phyloP scores from a whole-genome alignment of 2,888 invertebrate species.

The Arge pagana region DNA sequence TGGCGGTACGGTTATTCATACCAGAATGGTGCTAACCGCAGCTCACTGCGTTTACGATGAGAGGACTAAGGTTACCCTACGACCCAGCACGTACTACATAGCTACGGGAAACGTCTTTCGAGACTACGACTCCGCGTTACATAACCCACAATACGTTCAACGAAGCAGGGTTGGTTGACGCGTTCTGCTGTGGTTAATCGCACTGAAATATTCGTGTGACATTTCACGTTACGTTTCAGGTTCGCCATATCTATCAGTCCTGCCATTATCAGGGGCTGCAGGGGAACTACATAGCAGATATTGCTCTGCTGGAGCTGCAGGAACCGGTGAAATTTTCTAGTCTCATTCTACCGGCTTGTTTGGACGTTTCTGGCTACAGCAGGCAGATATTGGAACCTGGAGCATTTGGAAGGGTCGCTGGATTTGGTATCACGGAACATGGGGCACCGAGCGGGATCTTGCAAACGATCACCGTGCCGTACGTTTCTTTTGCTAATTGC shows the following conservation, averaged over 20 bases:
- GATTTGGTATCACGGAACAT: constrained; percentile 50
- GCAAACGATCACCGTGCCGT: constrained; percentile 47
- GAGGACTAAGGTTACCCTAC: constrained; percentile 20
- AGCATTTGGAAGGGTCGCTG: constrained; percentile 46
- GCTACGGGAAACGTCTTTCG: constrained; percentile 51
- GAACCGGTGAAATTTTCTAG: constrained; percentile 41
- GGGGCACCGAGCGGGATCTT: constrained; percentile 43
- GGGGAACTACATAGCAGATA: constrained; percentile 48
- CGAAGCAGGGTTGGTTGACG: constrained; percentile 38
- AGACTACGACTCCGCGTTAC: constrained; percentile 41
- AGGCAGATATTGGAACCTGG: constrained; percentile 42
- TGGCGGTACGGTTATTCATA: not conserved
- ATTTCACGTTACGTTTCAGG: constrained; percentile 42
- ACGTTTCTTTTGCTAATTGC: constrained; percentile 41
- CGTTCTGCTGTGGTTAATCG: too few relatives aligned
- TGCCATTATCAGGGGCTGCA: constrained; percentile 44
- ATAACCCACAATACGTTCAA: constrained; percentile 36
- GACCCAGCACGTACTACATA: constrained; percentile 38
- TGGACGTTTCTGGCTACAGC: constrained; percentile 37
- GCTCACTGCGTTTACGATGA: constrained; percentile 72
- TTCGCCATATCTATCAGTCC: constrained; percentile 41
- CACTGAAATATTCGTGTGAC: too few relatives aligned
- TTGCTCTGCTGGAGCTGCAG: constrained; percentile 45
- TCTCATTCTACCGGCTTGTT: constrained; percentile 45
- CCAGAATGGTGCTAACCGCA: constrained; percentile 74